phyloP scores from a whole-genome alignment of 2,797 vertebrate species.

The Sciurus vulgaris region DNA sequence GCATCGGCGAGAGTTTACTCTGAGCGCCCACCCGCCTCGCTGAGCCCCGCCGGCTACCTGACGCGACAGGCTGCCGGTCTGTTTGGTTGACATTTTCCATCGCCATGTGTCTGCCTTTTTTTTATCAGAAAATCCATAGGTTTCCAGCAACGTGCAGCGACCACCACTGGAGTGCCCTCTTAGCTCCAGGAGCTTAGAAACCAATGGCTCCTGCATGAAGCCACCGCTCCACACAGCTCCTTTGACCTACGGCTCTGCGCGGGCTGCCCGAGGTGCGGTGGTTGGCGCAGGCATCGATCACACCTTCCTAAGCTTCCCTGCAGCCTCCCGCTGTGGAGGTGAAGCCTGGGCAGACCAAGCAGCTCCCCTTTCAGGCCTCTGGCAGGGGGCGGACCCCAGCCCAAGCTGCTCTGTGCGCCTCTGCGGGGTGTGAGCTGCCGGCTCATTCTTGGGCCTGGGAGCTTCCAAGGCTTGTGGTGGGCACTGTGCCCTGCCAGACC shows the following conservation, averaged over 20 bases:
- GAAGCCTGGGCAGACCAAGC: too few relatives aligned
- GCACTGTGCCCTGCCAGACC: background rate
- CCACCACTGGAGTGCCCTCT: background rate
- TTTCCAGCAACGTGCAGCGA: background rate
- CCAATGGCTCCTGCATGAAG: background rate
- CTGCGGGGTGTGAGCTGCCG: background rate
- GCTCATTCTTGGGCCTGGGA: too few relatives aligned
- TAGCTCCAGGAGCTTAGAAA: background rate
- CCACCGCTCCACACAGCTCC: too few relatives aligned
- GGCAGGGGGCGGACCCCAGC: too few relatives aligned
- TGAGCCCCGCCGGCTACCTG: too few relatives aligned
- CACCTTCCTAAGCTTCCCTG: background rate
- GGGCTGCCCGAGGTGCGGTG: too few relatives aligned
- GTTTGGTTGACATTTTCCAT: background rate
- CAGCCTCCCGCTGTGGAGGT: background rate
- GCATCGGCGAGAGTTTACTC: too few relatives aligned
- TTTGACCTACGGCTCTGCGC: background rate
- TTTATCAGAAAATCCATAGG: conserved; percentile 7
- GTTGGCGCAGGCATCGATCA: background rate
- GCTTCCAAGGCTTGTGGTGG: rapidly evolving
- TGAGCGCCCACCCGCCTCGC: too few relatives aligned
- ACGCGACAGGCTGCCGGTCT: background rate
- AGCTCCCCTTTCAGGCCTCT: too few relatives aligned
- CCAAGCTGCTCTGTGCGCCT: background rate
- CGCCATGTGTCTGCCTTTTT: background rate